These are phyloP conservation scores for Bicyclus anynana DNA, from an alignment of 1,140 invertebrate species.

Conservation along the genomic window DNA sequence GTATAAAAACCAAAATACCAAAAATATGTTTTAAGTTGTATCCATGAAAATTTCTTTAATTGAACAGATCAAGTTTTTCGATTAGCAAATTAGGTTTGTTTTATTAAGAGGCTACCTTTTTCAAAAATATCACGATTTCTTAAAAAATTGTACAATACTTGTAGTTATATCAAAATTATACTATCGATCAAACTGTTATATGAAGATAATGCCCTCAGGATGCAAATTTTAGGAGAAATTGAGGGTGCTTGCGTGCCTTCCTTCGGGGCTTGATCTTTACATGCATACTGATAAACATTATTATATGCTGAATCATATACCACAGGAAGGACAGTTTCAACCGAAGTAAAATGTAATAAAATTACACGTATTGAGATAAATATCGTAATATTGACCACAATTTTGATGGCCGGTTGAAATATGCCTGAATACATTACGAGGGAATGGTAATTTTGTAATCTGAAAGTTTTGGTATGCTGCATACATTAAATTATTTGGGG, in stretches of 20 bases:
- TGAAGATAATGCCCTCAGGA: conserved; percentile 57
- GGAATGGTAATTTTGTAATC: neutral
- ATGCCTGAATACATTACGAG: neutral
- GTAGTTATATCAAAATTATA: conserved; percentile 67
- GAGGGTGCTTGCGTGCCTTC: conserved; percentile 58
- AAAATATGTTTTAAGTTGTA: too few species aligned
- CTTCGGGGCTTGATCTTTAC: conserved; percentile 48
- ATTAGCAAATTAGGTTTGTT: too few species aligned
- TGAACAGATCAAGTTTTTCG: too few species aligned
- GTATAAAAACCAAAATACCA: too few species aligned
- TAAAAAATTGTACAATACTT: conserved; percentile 42
- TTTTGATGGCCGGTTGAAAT: neutral
- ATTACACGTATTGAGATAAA: conserved; percentile 15
- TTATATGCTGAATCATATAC: conserved; percentile 59
- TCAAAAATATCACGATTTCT: conserved; percentile 10
- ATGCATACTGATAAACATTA: conserved; percentile 59
- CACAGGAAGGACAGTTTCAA: conserved; percentile 44
- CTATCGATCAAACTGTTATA: conserved; percentile 68
- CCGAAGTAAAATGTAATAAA: conserved; percentile 13
- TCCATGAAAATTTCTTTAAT: too few species aligned
- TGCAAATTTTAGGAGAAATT: conserved; percentile 71
- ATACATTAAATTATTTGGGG: neutral
- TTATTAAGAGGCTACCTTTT: neutral
- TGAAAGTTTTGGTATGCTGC: neutral
- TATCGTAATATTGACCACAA: neutral